Evolutionary conservation across 2,113 vertebrate species (phyloP).

Genomic region (Rhinoptilus africanus): DNA sequence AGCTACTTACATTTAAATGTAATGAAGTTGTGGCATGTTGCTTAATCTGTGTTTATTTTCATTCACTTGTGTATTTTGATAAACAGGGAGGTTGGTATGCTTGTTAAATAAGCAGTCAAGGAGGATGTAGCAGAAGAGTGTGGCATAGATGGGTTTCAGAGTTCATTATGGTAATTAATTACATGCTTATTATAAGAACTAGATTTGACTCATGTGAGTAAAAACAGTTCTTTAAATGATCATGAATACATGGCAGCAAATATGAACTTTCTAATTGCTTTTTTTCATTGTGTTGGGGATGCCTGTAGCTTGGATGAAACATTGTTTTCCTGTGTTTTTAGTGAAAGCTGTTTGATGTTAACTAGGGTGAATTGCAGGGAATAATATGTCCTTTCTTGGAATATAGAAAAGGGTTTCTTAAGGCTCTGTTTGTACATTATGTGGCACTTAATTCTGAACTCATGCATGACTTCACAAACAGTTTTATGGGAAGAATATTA

Average conservation of each 20-base stretch:
- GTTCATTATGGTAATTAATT: background rate
- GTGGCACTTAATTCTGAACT: background rate
- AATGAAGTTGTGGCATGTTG: background rate
- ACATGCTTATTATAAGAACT: background rate
- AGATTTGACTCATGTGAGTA: background rate
- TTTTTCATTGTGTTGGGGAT: background rate
- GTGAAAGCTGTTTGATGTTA: background rate
- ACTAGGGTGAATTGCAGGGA: background rate
- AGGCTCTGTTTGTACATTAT: background rate
- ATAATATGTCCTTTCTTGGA: background rate
- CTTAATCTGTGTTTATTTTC: background rate
- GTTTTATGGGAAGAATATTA: background rate
- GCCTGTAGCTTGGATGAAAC: background rate
- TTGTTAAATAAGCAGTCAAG: background rate
- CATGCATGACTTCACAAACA: background rate
- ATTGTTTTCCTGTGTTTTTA: background rate
- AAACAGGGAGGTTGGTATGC: background rate
- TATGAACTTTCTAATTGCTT: background rate
- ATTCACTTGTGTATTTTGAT: background rate
- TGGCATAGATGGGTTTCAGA: background rate
- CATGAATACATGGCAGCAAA: background rate
- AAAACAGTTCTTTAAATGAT: background rate
- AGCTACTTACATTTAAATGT: background rate
- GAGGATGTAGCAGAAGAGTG: background rate
- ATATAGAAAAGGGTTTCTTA: background rate